Percentiles rank a stretch among this genome's conserved stretches.
These are phyloP conservation scores for Tarsius wallacei DNA, from an alignment of 2,797 vertebrate genomes.

Conservation along the genomic window DNA sequence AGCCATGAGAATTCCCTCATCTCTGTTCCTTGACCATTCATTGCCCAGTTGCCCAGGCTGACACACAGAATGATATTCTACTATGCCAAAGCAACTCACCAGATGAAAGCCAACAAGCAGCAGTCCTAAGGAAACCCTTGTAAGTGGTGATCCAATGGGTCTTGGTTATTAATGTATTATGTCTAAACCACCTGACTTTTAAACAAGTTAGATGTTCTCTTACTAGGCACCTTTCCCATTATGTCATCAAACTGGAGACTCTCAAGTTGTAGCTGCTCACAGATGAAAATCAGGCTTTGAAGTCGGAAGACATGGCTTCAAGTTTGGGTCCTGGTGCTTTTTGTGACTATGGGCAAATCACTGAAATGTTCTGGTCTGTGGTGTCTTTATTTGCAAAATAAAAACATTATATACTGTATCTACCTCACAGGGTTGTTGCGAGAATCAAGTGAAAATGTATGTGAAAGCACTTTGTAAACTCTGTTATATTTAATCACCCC, in stretches of 20 bases:
- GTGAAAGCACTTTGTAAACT: constrained; percentile 65
- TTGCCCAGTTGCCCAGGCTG: background rate
- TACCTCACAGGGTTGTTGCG: constrained; percentile 85
- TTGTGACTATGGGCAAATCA: constrained; percentile 7
- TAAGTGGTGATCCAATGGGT: background rate
- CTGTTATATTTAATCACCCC: constrained; percentile 8
- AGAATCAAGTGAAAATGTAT: constrained; percentile 72
- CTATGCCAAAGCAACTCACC: constrained; percentile 60
- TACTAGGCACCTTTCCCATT: background rate
- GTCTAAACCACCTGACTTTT: constrained; percentile 41
- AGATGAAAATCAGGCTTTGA: background rate
- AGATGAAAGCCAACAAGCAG: constrained; percentile 20
- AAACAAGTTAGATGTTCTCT: constrained; percentile 1
- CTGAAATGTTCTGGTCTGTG: constrained; percentile 16
- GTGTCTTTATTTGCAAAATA: constrained; percentile 71
- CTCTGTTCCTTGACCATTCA: background rate
- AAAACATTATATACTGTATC: constrained; percentile 65
- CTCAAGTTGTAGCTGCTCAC: background rate
- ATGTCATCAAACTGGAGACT: background rate
- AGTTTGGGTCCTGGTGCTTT: constrained; percentile 12
- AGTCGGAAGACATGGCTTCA: background rate
- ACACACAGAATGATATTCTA: background rate
- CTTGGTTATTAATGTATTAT: background rate
- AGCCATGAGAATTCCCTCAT: background rate
- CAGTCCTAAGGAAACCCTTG: background rate